A percentile compares a stretch with the other conserved stretches of the same genome.
Evolutionary conservation across 37 sponge, comb jelly and placozoan species (phyloP).

Genomic region (Aplysina aerophoba): DNA sequence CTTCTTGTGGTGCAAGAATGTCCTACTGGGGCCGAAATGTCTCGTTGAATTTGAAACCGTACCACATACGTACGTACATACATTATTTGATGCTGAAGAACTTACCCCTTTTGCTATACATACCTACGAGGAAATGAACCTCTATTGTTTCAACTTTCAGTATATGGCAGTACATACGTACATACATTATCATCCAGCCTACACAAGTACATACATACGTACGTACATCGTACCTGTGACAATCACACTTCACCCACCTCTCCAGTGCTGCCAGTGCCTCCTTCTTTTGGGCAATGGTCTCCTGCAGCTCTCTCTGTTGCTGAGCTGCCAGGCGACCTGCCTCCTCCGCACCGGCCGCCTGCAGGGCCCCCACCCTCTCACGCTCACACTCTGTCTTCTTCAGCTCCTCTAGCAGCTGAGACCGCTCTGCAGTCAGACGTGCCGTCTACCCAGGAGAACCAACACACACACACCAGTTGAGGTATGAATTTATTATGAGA

Average conservation of each 20-base stretch:
- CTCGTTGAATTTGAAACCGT: no score
- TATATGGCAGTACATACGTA: neutral
- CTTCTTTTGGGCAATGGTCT: constrained; percentile 30
- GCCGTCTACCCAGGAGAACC: neutral
- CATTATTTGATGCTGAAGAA: no score
- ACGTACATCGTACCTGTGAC: neutral
- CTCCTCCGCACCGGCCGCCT: constrained; percentile 31
- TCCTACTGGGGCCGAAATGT: no score
- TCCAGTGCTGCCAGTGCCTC: constrained; percentile 25
- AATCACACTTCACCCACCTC: constrained; percentile 17
- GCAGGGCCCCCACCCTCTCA: constrained; percentile 18
- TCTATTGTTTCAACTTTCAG: neutral
- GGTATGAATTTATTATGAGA: no score
- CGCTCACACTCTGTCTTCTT: constrained; percentile 1
- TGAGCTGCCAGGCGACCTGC: neutral
- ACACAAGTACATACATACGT: neutral
- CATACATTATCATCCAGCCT: neutral
- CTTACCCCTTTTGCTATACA: no score
- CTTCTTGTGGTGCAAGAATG: no score
- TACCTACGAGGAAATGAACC: neutral
- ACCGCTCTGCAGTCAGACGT: neutral
- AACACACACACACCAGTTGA: neutral
- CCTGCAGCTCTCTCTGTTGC: constrained; percentile 32
- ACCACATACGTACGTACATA: no score
- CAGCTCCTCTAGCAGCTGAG: neutral